A percentile compares a stretch with the other conserved stretches of the same genome.
Conservation (phyloP, 2,797 vertebrate genomes). For the Sus cebifrons region DNA sequence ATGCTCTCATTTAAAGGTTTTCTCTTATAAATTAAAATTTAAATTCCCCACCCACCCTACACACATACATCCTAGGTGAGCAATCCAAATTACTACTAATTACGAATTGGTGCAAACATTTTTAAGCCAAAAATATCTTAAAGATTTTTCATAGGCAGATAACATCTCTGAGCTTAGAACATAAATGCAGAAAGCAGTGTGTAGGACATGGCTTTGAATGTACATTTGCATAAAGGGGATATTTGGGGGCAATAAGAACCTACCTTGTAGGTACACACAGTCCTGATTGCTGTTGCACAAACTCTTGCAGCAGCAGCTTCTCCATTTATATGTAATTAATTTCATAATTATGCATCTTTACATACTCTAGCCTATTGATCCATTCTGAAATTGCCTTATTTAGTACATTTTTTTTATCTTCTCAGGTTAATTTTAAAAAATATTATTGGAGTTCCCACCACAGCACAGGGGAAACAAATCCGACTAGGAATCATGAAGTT, state of each 20-base stretch:
- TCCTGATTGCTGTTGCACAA: not conserved
- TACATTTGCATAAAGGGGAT: not conserved
- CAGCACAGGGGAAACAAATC: too few species aligned
- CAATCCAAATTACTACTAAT: not conserved
- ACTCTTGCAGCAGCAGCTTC: not conserved
- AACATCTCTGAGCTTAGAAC: not conserved
- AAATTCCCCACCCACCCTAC: not conserved
- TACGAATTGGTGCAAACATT: not conserved
- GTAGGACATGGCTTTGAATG: fast-evolving
- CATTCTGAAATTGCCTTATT: not conserved
- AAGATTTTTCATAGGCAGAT: not conserved
- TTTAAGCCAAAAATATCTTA: not conserved
- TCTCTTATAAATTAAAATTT: not conserved
- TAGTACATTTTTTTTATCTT: not conserved
- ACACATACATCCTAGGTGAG: not conserved
- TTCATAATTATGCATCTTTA: not conserved
- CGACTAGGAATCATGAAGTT: too few species aligned
- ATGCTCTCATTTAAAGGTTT: not conserved
- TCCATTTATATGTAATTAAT: not conserved
- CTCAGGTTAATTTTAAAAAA: not conserved
- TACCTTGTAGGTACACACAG: not conserved
- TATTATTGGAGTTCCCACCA: not conserved
- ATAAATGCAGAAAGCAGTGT: not conserved
- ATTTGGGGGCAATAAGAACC: not conserved
- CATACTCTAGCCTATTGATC: not conserved